Base-by-base conservation (phyloP, 2,888 invertebrate species). In the Cataglyphis altisquamis region DNA sequence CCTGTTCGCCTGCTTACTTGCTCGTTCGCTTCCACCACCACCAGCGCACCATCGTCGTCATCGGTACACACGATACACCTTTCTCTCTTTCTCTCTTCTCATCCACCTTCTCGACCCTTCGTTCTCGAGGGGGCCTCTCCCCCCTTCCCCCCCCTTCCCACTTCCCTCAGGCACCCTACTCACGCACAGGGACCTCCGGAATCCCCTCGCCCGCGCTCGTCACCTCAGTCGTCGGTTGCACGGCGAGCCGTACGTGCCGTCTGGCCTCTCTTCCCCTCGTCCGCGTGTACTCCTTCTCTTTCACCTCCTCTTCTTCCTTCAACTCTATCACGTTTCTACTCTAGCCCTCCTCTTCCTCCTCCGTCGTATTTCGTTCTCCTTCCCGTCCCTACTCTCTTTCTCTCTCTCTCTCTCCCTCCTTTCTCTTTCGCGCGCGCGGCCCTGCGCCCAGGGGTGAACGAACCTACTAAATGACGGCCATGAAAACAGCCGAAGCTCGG, bases 391-490 rank as follows among this genome's bases (percentile, higher is more conserved):
- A n/a, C 55, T 85, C 84, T 85, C 82, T 52, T 63, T 75, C 86
- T 86, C 86, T 70, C 64, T 70, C 12, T 57, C 60, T 85, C 18
- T 68, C 83, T 73, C 83, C 70, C 77, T 60, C 64, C 64, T 84
- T 64, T 84, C 86, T 67, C 85, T 62, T 78, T 32, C 64, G 87
- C 86, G 83, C 86, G 67, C 86, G 67, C 90, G 91, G 90, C 91
- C 92, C 92, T 91, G 90, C 93, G 91, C 92, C 92, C 90, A 93
- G 94, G 94, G 94, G 94, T 94, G 94, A 94, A 94, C 92, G 94
- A 94, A 94, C 94, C 94, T 93, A 94, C 94, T 94, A 94, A 94
- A 94, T 94, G 94, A 94, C 94, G 94, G 94, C 94, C 94, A 94
- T 94, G 94, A 94, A 94, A 94, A 94, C 94, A 94, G 94, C 94